Percentiles rank a stretch among this genome's conserved stretches.
These are phyloP conservation scores for Oreochromis niloticus DNA, from an alignment of 2,113 vertebrate genomes.

Conservation along the genomic window DNA sequence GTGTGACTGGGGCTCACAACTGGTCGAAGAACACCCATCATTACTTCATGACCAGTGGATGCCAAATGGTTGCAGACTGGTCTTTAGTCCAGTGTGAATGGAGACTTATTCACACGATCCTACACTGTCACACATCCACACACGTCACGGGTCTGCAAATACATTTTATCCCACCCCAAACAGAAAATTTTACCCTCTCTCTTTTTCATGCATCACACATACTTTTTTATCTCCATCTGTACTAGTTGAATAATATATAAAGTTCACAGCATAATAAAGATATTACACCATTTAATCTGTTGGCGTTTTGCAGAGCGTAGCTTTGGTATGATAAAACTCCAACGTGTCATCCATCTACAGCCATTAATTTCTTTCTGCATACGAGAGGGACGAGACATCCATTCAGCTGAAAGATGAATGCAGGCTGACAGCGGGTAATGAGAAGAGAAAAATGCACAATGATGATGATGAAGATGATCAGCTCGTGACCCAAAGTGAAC, in stretches of 20 bases:
- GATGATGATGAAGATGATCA: not conserved
- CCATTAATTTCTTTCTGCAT: not conserved
- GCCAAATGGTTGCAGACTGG: not conserved
- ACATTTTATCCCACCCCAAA: not conserved
- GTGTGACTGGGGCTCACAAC: not conserved
- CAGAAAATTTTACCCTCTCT: not conserved
- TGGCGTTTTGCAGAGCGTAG: not conserved
- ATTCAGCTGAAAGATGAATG: not conserved
- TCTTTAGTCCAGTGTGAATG: not conserved
- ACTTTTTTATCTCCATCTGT: not conserved
- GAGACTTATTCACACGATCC: not conserved
- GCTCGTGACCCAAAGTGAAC: not conserved
- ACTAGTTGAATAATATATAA: not conserved
- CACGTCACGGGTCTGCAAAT: not conserved
- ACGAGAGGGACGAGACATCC: not conserved
- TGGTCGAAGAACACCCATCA: not conserved
- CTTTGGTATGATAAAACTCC: not conserved
- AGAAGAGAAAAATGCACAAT: not conserved
- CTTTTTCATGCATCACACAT: not conserved
- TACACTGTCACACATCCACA: fast-evolving
- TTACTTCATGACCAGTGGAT: not conserved
- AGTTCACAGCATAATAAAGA: not conserved
- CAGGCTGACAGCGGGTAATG: not conserved
- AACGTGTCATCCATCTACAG: not conserved
- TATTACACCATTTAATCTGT: not conserved